Evolutionary conservation across 2,113 vertebrate species (phyloP).

Genomic region (Pica pica): DNA sequence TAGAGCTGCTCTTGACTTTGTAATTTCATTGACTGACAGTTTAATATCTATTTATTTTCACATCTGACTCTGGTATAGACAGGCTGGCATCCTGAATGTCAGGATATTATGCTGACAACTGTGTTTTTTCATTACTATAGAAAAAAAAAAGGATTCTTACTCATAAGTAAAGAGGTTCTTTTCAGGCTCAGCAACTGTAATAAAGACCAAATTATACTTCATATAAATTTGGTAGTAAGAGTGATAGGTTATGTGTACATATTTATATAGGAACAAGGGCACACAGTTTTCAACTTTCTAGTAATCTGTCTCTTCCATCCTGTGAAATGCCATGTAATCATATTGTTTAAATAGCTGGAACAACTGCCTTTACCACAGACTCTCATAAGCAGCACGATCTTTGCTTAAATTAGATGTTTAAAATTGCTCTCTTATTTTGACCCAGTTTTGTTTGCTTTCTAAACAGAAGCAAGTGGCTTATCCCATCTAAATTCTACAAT

Average conservation of each 20-base stretch:
- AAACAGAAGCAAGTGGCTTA: conserved; percentile 63
- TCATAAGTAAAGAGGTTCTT: conserved; percentile 58
- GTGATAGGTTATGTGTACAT: conserved; percentile 59
- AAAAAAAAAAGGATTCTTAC: conserved; percentile 43
- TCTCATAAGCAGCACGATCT: conserved; percentile 35
- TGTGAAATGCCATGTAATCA: conserved; percentile 65
- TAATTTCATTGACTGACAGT: conserved; percentile 88
- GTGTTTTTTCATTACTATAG: conserved; percentile 66
- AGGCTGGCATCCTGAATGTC: conserved; percentile 79
- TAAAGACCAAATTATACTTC: conserved; percentile 66
- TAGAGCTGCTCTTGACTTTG: conserved; percentile 80
- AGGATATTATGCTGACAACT: conserved; percentile 80
- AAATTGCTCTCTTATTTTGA: conserved; percentile 51
- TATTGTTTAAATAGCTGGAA: conserved; percentile 70
- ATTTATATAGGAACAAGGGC: conserved; percentile 52
- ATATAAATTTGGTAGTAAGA: conserved; percentile 61
- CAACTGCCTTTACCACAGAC: conserved; percentile 45
- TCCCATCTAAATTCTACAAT: neutral
- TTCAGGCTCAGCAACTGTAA: conserved; percentile 48
- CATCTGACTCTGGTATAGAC: conserved; percentile 80
- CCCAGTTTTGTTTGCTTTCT: conserved; percentile 46
- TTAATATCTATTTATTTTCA: conserved; percentile 90
- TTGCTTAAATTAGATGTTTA: conserved; percentile 59
- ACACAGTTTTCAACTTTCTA: conserved; percentile 34
- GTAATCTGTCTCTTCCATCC: conserved; percentile 42